Base-by-base conservation (phyloP, 2,113 vertebrate genomes). In the Lepus timidus region DNA sequence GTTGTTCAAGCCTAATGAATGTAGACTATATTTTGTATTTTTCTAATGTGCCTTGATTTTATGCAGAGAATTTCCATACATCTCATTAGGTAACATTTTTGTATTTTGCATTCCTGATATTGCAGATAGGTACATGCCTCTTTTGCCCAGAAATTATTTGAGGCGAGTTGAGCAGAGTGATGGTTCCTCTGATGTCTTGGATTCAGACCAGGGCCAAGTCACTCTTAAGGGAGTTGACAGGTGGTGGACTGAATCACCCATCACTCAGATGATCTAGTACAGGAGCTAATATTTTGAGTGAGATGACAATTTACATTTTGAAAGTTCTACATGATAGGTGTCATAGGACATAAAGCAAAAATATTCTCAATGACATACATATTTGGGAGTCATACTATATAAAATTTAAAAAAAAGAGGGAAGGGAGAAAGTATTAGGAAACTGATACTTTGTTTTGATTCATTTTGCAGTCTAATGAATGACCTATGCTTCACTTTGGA, bases 11-110 rank as follows among this genome's bases (percentile, higher is more conserved):
- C 88, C 82, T 55, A 52, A 95, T 9, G 7, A 87, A 84, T 36
- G 9, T 85, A 96, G 76, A 82, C 95, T 97, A 64, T 55, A 62
- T 94, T 97, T 96, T 89, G 95, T 97, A 76, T 96, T 13, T 36
- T 95, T 51, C 4, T 90, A 93, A 94, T 96, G 73, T 79, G 39
- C 16, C 85, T 95, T 80, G 36, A 82, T 74, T 36, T 92, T 93
- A 10, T 55, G 5, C 49, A 93, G 23, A 10, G 52, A 95, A 85
- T 81, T 85, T 79, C 51, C 92, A 68, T 92, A 65, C 87, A 55
- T 76, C 25, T 20, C 29, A 82, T 90, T 79, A 96, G 14, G 90
- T 95, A 36, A 93, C 49, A 31, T 96, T 96, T 85, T 9, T 97
- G 94, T 96, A 17, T 33, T 97, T 95, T 96, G 20, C 33, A 78